Evolutionary conservation across 2,888 invertebrate species (phyloP).

Genomic region (Auanema freiburgensis): DNA sequence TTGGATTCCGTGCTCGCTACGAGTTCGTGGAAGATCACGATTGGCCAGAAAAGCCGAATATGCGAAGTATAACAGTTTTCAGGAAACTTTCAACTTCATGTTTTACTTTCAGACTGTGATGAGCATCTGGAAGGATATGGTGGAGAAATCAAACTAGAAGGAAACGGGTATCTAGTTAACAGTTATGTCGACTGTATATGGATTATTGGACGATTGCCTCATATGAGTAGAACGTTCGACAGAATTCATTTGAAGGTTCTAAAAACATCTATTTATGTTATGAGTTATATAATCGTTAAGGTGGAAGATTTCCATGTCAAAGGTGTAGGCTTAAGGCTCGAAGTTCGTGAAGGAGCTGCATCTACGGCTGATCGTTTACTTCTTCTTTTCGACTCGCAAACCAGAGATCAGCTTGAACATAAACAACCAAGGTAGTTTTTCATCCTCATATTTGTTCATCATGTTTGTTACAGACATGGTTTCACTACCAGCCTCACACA

Average conservation of each 20-base stretch:
- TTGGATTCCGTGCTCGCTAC: constrained; percentile 48
- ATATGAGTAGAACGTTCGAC: constrained; percentile 30
- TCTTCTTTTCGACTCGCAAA: constrained; percentile 29
- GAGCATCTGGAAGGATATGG: constrained; percentile 39
- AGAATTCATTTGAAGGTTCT: constrained; percentile 36
- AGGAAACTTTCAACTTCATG: not conserved
- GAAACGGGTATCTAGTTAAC: constrained; percentile 24
- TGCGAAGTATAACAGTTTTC: constrained; percentile 29
- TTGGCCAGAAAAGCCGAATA: constrained; percentile 36
- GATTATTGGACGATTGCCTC: constrained; percentile 35
- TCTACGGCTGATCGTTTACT: constrained; percentile 71
- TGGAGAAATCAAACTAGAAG: constrained; percentile 36
- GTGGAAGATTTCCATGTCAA: constrained; percentile 44
- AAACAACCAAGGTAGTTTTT: constrained; percentile 32
- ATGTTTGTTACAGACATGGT: constrained; percentile 12
- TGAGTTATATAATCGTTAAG: constrained; percentile 5
- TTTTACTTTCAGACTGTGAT: constrained; percentile 50
- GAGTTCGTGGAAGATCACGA: constrained; percentile 35
- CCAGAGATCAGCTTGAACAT: constrained; percentile 28
- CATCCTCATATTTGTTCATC: not conserved
- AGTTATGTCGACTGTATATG: constrained; percentile 50
- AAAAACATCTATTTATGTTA: not conserved
- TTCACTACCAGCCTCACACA: constrained; percentile 71
- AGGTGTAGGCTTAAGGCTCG: constrained; percentile 64
- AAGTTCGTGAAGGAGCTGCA: constrained; percentile 74